Conservation (phyloP, 2,113 vertebrate genomes). For the Anguilla rostrata region DNA sequence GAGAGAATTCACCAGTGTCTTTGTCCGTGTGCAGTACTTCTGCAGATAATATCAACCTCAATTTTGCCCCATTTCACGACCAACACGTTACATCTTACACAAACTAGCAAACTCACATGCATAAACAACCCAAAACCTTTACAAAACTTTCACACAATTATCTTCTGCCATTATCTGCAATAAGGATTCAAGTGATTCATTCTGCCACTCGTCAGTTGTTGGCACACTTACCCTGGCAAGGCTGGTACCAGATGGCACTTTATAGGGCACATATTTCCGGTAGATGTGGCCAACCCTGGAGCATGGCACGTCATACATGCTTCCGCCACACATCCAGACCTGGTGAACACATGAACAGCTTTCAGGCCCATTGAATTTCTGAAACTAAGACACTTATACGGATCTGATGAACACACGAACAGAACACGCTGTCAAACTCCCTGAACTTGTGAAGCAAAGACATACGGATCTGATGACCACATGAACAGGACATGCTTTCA, state of each 20-base stretch:
- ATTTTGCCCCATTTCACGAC: not conserved
- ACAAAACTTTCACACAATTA: too few species aligned
- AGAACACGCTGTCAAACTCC: too few species aligned
- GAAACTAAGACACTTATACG: constrained; percentile 68
- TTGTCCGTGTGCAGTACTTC: not conserved
- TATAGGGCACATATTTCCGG: constrained; percentile 87
- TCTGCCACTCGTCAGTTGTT: not conserved
- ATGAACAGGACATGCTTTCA: not conserved
- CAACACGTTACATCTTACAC: not conserved
- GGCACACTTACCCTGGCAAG: constrained; percentile 77
- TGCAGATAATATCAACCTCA: not conserved
- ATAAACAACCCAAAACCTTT: too few species aligned
- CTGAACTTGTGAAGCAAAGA: too few species aligned
- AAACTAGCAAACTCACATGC: not conserved
- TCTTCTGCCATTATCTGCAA: too few species aligned
- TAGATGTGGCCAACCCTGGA: constrained; percentile 89
- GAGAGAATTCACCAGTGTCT: not conserved
- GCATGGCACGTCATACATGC: constrained; percentile 87
- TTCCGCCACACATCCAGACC: constrained; percentile 92
- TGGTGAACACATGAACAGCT: constrained; percentile 33
- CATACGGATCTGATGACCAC: constrained; percentile 81
- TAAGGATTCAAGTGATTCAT: too few species aligned
- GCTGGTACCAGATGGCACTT: constrained; percentile 88
- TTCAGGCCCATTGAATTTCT: too few species aligned
- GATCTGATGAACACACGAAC: constrained; percentile 60